phyloP scores from a whole-genome alignment of 2,113 vertebrate genomes.

The Progne subis region DNA sequence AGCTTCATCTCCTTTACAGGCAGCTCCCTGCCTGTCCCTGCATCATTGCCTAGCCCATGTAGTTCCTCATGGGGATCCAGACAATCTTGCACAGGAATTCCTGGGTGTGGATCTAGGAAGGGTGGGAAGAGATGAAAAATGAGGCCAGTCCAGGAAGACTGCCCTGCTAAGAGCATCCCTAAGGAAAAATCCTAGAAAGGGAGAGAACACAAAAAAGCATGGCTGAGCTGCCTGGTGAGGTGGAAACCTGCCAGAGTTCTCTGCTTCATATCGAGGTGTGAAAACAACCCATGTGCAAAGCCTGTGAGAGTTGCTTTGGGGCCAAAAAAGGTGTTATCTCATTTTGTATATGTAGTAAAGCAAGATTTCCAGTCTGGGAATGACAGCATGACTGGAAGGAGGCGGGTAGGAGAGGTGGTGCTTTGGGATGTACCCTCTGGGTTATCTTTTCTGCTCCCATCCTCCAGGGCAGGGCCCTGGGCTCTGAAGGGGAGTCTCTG shows the following conservation, averaged over 20 bases:
- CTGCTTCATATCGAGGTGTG: not conserved
- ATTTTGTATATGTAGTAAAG: not conserved
- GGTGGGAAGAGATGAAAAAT: not conserved
- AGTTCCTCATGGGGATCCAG: not conserved
- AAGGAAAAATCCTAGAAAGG: conserved; percentile 4
- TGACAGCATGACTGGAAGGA: not conserved
- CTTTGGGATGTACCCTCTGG: not conserved
- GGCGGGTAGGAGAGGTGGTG: not conserved
- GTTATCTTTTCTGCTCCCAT: not conserved
- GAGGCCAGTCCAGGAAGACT: not conserved
- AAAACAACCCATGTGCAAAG: not conserved
- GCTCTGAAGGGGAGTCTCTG: not conserved
- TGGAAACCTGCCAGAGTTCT: conserved; percentile 27
- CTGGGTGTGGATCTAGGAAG: not conserved
- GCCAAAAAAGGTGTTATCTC: not conserved
- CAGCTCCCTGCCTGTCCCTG: not conserved
- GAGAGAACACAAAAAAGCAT: not conserved
- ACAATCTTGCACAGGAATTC: not conserved
- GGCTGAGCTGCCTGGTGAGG: conserved; percentile 16
- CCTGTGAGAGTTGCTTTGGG: not conserved
- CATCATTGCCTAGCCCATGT: not conserved
- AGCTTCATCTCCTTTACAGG: not conserved
- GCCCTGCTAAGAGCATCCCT: not conserved
- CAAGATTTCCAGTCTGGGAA: not conserved
- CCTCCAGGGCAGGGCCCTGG: not conserved